Evolutionary conservation across 2,888 invertebrate genomes (phyloP).

Genomic region (Drosophila borborema): DNA sequence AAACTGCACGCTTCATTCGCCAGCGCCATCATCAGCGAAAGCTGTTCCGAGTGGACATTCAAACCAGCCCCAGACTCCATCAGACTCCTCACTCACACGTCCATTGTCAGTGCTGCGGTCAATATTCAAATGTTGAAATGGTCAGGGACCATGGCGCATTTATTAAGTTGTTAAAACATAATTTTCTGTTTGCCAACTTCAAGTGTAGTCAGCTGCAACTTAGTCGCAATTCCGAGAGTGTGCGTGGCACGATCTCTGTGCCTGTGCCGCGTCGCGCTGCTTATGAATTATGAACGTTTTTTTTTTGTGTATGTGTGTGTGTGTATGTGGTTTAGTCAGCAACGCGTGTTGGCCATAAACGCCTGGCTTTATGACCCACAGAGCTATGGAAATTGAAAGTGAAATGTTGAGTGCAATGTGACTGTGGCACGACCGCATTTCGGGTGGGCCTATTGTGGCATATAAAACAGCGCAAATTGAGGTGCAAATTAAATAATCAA

Average conservation of each 20-base stretch:
- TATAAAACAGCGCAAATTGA: constrained; percentile 23
- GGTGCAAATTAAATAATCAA: constrained; percentile 16
- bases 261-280: constrained; percentile 21
- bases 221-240: not conserved
- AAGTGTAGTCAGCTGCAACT: constrained; percentile 48
- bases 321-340: constrained; percentile 36
- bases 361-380: constrained; percentile 64
- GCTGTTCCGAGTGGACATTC: constrained; percentile 30
- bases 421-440: constrained; percentile 52
- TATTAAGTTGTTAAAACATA: constrained; percentile 74
- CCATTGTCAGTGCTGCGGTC: constrained; percentile 26
- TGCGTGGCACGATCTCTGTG: not conserved
- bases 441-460: constrained; percentile 50
- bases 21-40: constrained; percentile 24
- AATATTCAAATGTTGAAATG: constrained; percentile 65
- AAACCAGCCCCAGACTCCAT: not conserved
- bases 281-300: constrained; percentile 74
- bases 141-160: constrained; percentile 43
- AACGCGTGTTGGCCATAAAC: constrained; percentile 76
- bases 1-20: constrained; percentile 51
- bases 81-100: not conserved
- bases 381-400: constrained; percentile 73
- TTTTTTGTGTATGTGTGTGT: constrained; percentile 3
- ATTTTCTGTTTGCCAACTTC: constrained; percentile 61
- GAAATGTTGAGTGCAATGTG: constrained; percentile 61